A percentile compares a stretch with the other conserved stretches of the same genome.
phyloP scores from a whole-genome alignment of 2,797 vertebrate genomes.

The Simalia tracyae region DNA sequence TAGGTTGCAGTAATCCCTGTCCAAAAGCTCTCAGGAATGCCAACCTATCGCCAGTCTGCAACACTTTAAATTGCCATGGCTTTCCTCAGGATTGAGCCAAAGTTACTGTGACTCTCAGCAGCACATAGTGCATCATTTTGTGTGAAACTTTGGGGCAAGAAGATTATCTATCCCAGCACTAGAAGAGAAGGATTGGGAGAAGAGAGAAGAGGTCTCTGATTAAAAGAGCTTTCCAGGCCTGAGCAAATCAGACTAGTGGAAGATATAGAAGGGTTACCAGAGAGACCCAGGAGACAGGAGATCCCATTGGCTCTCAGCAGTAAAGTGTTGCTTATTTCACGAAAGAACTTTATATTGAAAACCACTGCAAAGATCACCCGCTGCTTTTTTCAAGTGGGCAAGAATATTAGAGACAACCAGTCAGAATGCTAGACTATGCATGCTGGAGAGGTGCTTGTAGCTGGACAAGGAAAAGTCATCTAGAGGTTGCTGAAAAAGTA shows the following conservation, averaged over 20 bases:
- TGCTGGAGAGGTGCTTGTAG: background rate
- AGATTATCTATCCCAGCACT: background rate
- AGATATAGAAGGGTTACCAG: background rate
- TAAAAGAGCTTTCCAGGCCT: background rate
- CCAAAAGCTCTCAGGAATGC: background rate
- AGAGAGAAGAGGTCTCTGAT: background rate
- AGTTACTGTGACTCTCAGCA: background rate
- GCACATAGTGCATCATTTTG: background rate
- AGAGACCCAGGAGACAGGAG: background rate
- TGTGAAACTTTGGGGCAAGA: no score
- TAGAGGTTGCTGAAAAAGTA: background rate
- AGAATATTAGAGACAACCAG: background rate
- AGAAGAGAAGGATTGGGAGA: background rate
- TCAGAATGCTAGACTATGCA: background rate
- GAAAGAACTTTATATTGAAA: background rate
- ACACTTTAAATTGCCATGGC: background rate
- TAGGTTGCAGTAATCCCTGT: background rate
- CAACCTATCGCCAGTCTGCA: background rate
- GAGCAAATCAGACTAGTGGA: no score
- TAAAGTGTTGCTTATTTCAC: background rate
- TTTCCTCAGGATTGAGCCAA: background rate
- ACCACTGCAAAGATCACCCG: background rate
- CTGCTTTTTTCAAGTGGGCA: background rate
- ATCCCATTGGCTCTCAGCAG: background rate
- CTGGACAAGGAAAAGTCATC: background rate